phyloP scores from a whole-genome alignment of 2,888 invertebrate species.

The Pollenia griseotomentosa region DNA sequence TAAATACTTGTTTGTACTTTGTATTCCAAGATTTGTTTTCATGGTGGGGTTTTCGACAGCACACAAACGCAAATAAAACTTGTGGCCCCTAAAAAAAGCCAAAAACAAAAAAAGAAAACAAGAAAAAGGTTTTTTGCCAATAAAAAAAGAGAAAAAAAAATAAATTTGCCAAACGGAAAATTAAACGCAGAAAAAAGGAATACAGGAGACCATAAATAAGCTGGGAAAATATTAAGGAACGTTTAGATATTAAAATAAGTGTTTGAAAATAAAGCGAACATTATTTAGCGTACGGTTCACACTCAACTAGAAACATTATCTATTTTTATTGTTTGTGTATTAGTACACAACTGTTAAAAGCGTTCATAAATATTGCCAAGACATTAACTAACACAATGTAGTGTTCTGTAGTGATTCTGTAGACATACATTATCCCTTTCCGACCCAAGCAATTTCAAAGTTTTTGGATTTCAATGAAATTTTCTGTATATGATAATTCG shows the following conservation, averaged over 20 bases:
- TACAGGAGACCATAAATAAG: not conserved
- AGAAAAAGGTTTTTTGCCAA: conserved; percentile 3
- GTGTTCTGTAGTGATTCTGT: too few relatives aligned
- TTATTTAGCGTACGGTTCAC: too few relatives aligned
- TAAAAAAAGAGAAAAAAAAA: not conserved
- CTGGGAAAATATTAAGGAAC: conserved; percentile 19
- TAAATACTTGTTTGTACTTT: conserved; percentile 6
- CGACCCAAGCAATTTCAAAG: too few relatives aligned
- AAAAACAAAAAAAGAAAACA: conserved; percentile 1
- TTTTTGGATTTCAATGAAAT: too few relatives aligned
- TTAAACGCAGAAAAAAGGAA: not conserved
- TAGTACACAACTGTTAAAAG: too few relatives aligned
- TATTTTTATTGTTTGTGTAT: too few relatives aligned
- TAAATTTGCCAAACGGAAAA: too few relatives aligned
- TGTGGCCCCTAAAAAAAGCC: not conserved
- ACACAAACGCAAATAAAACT: conserved; percentile 31
- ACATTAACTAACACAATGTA: too few relatives aligned
- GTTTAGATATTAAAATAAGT: conserved; percentile 53
- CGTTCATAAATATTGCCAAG: too few relatives aligned
- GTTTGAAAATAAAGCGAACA: not conserved
- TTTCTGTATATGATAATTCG: too few relatives aligned
- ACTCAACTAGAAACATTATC: too few relatives aligned
- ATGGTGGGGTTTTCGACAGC: conserved; percentile 7
- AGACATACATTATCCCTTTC: too few relatives aligned
- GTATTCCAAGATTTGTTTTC: conserved; percentile 30